phyloP scores from a whole-genome alignment of 2,888 invertebrate genomes.

The Metalampra italica region DNA sequence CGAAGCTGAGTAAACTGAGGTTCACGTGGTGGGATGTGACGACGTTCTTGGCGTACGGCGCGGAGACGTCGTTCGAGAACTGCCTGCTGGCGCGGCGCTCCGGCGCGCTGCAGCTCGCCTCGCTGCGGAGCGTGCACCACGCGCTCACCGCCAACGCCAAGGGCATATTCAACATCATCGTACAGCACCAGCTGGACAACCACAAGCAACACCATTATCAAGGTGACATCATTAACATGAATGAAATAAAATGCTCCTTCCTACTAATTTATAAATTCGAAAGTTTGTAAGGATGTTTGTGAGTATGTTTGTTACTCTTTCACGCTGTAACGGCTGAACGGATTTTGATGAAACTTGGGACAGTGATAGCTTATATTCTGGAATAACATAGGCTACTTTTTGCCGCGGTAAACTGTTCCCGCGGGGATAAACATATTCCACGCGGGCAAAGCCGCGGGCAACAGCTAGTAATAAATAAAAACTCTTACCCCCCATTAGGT shows the following conservation, averaged over 20 bases:
- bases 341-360: no score
- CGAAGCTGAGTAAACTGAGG: slow-evolving; percentile 89
- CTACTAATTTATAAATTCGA: slow-evolving; percentile 4
- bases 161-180: slow-evolving; percentile 89
- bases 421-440: no score
- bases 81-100: slow-evolving; percentile 89
- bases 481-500: no score
- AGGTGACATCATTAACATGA: no score
- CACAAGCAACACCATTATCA: slow-evolving; percentile 84
- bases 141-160: slow-evolving; percentile 94
- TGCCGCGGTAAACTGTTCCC: no score
- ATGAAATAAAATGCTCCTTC: neutral
- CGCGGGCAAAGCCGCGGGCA: no score
- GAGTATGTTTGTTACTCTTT: no score
- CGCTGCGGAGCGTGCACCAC: slow-evolving; percentile 92
- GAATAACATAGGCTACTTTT: no score
- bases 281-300: no score
- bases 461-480: no score
- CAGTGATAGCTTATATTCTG: no score
- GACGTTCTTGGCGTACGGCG: slow-evolving; percentile 88
- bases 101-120: slow-evolving; percentile 88
- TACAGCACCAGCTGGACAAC: slow-evolving; percentile 88
- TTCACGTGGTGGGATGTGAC: slow-evolving; percentile 96
- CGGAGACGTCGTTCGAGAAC: slow-evolving; percentile 92
- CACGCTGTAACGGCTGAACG: no score